Conservation (phyloP, 2,797 vertebrate genomes). For the Clarias pachynema region DNA sequence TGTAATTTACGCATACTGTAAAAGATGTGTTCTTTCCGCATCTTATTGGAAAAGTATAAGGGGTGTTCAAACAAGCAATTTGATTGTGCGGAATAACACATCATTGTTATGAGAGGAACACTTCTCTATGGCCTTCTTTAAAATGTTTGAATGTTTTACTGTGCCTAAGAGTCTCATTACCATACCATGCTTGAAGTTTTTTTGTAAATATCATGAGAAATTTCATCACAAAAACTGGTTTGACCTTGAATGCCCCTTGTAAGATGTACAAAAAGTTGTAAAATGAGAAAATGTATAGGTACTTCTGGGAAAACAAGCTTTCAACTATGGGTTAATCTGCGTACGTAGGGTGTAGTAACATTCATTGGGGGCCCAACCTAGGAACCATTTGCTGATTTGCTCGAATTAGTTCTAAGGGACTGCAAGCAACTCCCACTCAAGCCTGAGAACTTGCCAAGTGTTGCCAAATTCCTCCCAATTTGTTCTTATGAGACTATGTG, state of each 20-base stretch:
- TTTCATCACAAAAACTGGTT: too few species aligned
- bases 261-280: not conserved
- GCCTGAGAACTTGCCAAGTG: not conserved
- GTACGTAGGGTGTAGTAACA: not conserved
- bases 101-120: too few species aligned
- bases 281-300: not conserved
- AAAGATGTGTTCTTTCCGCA: not conserved
- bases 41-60: not conserved
- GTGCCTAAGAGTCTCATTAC: too few species aligned
- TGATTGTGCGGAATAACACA: too few species aligned
- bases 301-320: not conserved
- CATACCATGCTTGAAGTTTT: too few species aligned
- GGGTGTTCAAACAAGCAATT: too few species aligned
- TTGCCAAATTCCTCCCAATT: not conserved
- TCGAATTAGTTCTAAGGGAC: not conserved
- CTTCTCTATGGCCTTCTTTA: too few species aligned
- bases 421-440: not conserved
- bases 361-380: not conserved
- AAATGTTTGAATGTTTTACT: too few species aligned
- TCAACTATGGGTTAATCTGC: not conserved
- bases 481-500: not conserved
- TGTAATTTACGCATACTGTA: not conserved
- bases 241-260: too few species aligned
- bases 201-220: too few species aligned
- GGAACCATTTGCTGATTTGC: not conserved